Conservation (phyloP, 2,113 vertebrate species). For the Ceyx melanurus region DNA sequence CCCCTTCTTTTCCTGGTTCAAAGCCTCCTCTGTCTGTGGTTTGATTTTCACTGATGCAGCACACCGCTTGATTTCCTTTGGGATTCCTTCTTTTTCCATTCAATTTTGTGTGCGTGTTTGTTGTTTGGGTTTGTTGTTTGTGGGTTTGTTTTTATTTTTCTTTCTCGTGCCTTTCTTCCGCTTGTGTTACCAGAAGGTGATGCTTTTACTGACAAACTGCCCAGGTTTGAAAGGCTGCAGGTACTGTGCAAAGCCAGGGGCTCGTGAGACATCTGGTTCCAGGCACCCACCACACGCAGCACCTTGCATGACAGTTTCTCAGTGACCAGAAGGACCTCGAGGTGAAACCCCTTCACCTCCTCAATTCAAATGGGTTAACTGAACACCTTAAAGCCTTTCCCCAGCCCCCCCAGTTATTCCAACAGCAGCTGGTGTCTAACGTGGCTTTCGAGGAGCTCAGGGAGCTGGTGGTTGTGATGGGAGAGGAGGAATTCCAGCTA, state of each 20-base stretch:
- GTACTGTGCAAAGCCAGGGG: constrained; percentile 78
- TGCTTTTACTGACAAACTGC: constrained; percentile 91
- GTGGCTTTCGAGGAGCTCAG: background rate
- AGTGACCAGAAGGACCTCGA: background rate
- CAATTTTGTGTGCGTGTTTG: background rate
- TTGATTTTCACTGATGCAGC: background rate
- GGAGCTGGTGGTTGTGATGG: background rate
- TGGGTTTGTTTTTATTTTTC: background rate
- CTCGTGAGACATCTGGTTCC: background rate
- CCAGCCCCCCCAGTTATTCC: background rate
- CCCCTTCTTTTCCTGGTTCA: background rate
- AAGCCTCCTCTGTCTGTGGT: background rate
- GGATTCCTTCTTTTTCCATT: constrained; percentile 69
- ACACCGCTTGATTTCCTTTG: constrained; percentile 66
- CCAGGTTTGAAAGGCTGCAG: constrained; percentile 88
- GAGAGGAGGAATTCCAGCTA: background rate
- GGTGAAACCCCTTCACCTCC: constrained; percentile 33
- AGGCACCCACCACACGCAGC: constrained; percentile 46
- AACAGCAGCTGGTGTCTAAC: background rate
- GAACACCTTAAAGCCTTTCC: background rate
- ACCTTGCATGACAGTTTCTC: constrained; percentile 78
- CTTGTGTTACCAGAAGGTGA: constrained; percentile 85
- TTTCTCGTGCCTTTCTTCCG: constrained; percentile 76
- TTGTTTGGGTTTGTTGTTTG: background rate
- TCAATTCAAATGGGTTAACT: background rate